Base-by-base conservation (phyloP, 1,140 invertebrate species). In the Dendrolimus kikuchii region DNA sequence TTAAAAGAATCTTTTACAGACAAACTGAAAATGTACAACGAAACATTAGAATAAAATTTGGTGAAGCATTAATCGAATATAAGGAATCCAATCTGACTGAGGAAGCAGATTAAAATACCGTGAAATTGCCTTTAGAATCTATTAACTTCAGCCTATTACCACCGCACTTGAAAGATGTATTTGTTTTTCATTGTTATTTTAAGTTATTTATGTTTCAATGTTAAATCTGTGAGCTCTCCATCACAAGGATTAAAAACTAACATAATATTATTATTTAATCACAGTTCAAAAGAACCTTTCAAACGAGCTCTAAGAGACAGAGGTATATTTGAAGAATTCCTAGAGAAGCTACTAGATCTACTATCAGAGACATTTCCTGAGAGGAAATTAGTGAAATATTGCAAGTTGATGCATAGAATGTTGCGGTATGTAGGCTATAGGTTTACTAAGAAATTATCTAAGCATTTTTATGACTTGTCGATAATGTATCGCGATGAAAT, bases 301-400 rank as follows among this genome's bases (percentile, higher is more conserved):
- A 23, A 23, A 23, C 23, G 23, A 3, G 43, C n/a, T 45, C 23
- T 49, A 6, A 53, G 10, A 7, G 53, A 61, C n/a, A 54, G 68
- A 50, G 68, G 64, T 23, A 69, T 81, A 40, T 81, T 81, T 40
- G 70, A 69, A 53, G 62, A 54, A 38, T 81, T 81, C 56, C 43
- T 81, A 38, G 62, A 63, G 45, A 57, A 62, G 7, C 57, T 68
- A 8, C 46, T 80, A 5, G 60, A 67, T 44, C 43, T 71, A 36
- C 44, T 77, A 37, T 71, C 63, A n/a, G 66, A 53, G 9, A 41
- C 46, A 37, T 74, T 77, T 54, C 57, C 68, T 36, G 64, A 62
- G 46, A 64, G 51, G 48, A 68, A 65, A 43, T 44, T 78, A 5
- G 59, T 42, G 7, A 68, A 60, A 41, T 81, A 74, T 53, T 75